A percentile compares a stretch with the other conserved stretches of the same genome.
Evolutionary conservation across 2,888 invertebrate species (phyloP).

Genomic region (Dasypogon diadema): DNA sequence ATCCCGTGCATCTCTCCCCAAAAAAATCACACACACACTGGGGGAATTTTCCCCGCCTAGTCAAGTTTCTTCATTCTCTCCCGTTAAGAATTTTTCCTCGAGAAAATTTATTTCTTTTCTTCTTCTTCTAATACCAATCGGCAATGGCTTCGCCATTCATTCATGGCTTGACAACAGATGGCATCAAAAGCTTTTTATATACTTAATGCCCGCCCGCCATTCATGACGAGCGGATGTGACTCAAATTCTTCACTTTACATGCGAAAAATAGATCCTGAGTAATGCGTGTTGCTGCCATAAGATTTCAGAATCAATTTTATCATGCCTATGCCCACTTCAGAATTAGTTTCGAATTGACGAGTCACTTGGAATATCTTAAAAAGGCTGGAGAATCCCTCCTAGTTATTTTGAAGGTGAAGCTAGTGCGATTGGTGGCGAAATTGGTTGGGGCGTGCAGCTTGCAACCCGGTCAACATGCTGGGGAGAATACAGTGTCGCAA

Average conservation of each 20-base stretch:
- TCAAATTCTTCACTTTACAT: conserved; percentile 2
- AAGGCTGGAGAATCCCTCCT: background rate
- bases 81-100: background rate
- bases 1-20: background rate
- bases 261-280: conserved; percentile 44
- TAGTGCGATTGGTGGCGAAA: background rate
- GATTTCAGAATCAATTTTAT: conserved; percentile 19
- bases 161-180: conserved; percentile 4
- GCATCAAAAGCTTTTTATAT: background rate
- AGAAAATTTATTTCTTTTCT: background rate
- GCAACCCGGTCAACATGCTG: background rate
- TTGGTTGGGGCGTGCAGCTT: background rate
- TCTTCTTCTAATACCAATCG: background rate
- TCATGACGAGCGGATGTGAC: conserved; percentile 19
- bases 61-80: no score
- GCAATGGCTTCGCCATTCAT: background rate
- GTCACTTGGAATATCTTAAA: conserved; percentile 10
- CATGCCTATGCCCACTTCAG: background rate
- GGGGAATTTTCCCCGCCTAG: background rate
- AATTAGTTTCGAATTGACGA: conserved; percentile 34
- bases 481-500: conserved; percentile 34
- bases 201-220: background rate
- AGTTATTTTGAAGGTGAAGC: conserved; percentile 1
- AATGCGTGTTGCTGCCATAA: conserved; percentile 9
- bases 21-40: no score